Conservation (phyloP, 2,797 vertebrate species). For the Myoxocephalus aenaeus region DNA sequence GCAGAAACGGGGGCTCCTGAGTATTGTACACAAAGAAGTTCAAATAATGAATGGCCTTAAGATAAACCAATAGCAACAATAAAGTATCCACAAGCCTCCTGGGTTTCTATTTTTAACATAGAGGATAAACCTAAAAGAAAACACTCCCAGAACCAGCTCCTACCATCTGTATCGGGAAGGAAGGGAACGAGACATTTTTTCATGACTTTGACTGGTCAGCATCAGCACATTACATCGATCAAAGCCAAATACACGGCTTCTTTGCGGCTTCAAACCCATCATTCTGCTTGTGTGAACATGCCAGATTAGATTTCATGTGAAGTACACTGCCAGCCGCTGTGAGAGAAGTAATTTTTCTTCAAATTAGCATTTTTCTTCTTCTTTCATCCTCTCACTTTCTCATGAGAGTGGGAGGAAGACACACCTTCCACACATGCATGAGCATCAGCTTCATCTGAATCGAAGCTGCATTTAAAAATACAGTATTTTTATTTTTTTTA, state of each 20-base stretch:
- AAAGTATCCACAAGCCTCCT: neutral
- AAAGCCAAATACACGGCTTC: neutral
- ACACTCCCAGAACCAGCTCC: neutral
- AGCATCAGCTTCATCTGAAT: constrained; percentile 66
- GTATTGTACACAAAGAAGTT: neutral
- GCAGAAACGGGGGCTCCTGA: neutral
- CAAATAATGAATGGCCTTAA: neutral
- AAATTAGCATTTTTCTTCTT: neutral
- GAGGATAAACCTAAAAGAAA: neutral
- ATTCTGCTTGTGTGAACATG: constrained; percentile 1
- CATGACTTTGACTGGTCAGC: constrained; percentile 5
- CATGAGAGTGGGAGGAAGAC: neutral
- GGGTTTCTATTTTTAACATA: neutral
- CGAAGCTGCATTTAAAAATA: constrained; percentile 37
- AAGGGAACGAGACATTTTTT: neutral
- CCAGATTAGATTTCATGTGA: constrained; percentile 4
- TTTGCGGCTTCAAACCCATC: neutral
- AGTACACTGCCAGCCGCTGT: neutral
- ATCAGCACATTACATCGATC: neutral
- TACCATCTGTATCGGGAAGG: neutral
- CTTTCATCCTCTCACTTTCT: neutral
- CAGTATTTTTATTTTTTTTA: too few species aligned
- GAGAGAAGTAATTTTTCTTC: neutral
- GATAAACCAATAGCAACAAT: neutral
- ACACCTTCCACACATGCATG: constrained; percentile 33